Conservation (phyloP, 2,113 vertebrate genomes). For the Hiodon tergisus region DNA sequence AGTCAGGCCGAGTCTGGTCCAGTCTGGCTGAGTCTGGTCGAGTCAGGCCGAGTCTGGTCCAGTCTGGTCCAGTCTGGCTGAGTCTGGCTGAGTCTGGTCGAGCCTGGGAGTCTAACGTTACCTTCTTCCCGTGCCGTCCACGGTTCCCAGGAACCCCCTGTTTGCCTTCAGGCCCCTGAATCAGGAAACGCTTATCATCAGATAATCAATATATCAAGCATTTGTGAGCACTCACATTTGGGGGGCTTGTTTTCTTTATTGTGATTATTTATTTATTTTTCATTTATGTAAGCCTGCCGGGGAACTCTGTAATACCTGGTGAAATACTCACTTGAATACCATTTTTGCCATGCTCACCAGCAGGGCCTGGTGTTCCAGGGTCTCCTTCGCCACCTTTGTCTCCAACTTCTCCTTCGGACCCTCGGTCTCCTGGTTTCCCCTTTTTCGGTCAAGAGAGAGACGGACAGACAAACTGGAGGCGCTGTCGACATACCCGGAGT, state of each 20-base stretch:
- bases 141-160: slow-evolving; percentile 74
- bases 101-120: slow-evolving; percentile 38
- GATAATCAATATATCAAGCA: no score
- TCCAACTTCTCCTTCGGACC: slow-evolving; percentile 75
- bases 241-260: neutral
- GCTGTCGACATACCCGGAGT: no score
- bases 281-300: neutral
- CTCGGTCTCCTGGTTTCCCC: slow-evolving; percentile 77
- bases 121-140: slow-evolving; percentile 87
- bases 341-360: slow-evolving; percentile 69
- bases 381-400: slow-evolving; percentile 78
- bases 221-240: neutral
- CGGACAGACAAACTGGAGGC: neutral
- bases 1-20: no score
- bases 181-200: slow-evolving; percentile 8
- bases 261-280: neutral
- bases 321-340: slow-evolving; percentile 79
- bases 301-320: no score
- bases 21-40: no score
- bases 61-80: no score
- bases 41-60: no score
- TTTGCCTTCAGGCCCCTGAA: slow-evolving; percentile 84
- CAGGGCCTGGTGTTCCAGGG: slow-evolving; percentile 65
- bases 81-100: no score
- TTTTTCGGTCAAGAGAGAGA: slow-evolving; percentile 42